Conservation (phyloP, 1,140 invertebrate species). For the Aphelenchoides besseyi region DNA sequence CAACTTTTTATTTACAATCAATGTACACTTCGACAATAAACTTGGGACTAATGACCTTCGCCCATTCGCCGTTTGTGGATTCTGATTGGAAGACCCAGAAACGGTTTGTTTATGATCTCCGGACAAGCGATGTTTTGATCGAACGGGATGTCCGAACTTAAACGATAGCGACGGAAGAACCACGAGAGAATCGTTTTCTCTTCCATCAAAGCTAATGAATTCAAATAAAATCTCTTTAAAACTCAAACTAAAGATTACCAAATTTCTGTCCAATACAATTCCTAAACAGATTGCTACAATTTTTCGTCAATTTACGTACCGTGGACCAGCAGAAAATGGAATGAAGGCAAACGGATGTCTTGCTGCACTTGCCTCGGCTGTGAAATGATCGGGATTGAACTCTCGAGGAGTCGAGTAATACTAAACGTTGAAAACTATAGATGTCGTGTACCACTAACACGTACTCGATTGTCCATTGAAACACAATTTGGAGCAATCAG, state of each 20-base stretch:
- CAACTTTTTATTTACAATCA: too few relatives aligned
- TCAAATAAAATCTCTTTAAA: too few relatives aligned
- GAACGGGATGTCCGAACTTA: slow-evolving; percentile 54
- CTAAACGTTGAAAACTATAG: slow-evolving; percentile 58
- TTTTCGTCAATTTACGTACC: slow-evolving; percentile 50
- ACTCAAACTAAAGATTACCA: too few relatives aligned
- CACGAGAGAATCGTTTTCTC: slow-evolving; percentile 63
- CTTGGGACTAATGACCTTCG: too few relatives aligned
- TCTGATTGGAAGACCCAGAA: slow-evolving; percentile 55
- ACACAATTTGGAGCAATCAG: slow-evolving; percentile 64
- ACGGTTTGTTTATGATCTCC: slow-evolving; percentile 64
- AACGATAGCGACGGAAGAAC: slow-evolving; percentile 62
- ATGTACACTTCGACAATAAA: too few relatives aligned
- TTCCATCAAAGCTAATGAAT: slow-evolving; percentile 64
- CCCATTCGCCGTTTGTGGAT: not conserved
- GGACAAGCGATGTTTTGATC: slow-evolving; percentile 61
- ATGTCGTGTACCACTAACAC: slow-evolving; percentile 39
- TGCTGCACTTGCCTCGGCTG: slow-evolving; percentile 73
- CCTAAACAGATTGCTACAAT: slow-evolving; percentile 61
- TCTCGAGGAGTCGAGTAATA: slow-evolving; percentile 74
- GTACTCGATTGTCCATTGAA: slow-evolving; percentile 69
- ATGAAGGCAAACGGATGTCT: slow-evolving; percentile 78
- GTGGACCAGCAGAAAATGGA: slow-evolving; percentile 74
- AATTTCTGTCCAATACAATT: slow-evolving; percentile 66
- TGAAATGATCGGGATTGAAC: slow-evolving; percentile 79